Evolutionary conservation across 2,888 invertebrate genomes (phyloP).

Genomic region (Junonia oenone): DNA sequence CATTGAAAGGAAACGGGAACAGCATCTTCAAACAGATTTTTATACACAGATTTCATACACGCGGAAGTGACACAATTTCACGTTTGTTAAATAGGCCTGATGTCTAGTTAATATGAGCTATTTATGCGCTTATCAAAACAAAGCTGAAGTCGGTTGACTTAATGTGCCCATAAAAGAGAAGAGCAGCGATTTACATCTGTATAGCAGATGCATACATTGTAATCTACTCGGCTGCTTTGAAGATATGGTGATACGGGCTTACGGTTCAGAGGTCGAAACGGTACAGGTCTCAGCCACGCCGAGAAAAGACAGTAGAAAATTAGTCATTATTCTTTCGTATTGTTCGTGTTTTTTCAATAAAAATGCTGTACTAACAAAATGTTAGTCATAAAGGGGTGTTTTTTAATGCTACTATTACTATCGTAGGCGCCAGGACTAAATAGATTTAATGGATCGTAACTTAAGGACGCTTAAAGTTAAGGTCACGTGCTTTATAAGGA

Average conservation of each 20-base stretch:
- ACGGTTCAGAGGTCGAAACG: slow-evolving; percentile 40
- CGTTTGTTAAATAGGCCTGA: slow-evolving; percentile 38
- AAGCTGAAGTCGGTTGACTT: slow-evolving; percentile 44
- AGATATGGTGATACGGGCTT: slow-evolving; percentile 29
- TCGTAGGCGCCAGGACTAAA: slow-evolving; percentile 10
- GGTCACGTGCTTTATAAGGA: slow-evolving; percentile 21
- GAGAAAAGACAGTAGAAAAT: neutral
- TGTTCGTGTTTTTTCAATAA: neutral
- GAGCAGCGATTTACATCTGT: slow-evolving; percentile 61
- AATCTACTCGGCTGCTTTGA: slow-evolving; percentile 41
- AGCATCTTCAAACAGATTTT: slow-evolving; percentile 26
- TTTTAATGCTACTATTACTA: neutral
- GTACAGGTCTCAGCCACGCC: neutral
- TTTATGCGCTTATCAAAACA: slow-evolving; percentile 61
- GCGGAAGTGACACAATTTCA: slow-evolving; percentile 62
- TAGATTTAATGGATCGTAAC: slow-evolving; percentile 17
- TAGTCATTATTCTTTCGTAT: neutral
- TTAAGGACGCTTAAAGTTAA: slow-evolving; percentile 1
- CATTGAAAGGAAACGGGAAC: slow-evolving; percentile 30
- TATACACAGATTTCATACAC: slow-evolving; percentile 29
- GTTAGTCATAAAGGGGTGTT: neutral
- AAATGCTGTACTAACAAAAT: neutral
- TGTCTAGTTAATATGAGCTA: slow-evolving; percentile 51
- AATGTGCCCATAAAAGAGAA: slow-evolving; percentile 49
- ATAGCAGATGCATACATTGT: slow-evolving; percentile 50